phyloP scores from a whole-genome alignment of 2,113 vertebrate species.

The Aphelocoma coerulescens region DNA sequence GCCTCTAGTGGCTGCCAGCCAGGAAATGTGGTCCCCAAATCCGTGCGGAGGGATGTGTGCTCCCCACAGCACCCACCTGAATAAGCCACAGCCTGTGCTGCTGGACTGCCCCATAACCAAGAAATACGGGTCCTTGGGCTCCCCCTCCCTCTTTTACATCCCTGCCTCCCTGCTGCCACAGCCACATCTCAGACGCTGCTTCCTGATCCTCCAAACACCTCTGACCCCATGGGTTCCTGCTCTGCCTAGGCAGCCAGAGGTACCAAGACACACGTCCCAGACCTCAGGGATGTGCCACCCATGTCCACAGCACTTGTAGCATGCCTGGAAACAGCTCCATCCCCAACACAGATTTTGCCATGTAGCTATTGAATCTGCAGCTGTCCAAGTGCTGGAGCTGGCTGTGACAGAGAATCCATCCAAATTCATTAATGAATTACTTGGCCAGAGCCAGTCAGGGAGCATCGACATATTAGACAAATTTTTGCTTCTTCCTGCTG shows the following conservation, averaged over 20 bases:
- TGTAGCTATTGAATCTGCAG: neutral
- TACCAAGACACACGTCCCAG: neutral
- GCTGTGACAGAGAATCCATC: neutral
- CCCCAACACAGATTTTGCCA: neutral
- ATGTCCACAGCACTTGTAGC: no score
- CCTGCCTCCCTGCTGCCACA: neutral
- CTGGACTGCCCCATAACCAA: neutral
- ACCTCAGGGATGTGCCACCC: neutral
- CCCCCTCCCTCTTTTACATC: neutral
- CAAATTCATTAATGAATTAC: neutral
- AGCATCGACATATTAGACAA: neutral
- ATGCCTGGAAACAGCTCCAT: neutral
- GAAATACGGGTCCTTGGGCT: neutral
- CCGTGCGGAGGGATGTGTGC: no score
- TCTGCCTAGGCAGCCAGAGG: neutral
- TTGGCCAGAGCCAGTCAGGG: neutral
- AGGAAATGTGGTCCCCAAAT: neutral
- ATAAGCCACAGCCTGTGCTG: neutral
- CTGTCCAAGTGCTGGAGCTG: neutral
- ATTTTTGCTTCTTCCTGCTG: neutral
- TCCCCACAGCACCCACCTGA: neutral
- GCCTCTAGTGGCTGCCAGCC: constrained; percentile 48
- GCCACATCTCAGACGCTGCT: neutral
- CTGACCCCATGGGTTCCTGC: neutral
- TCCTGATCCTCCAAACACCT: neutral